Evolutionary conservation across 1,140 invertebrate species (phyloP), one percentile per base, ranked within the genome.

Genomic region (Leptopilina clavipes): DNA sequence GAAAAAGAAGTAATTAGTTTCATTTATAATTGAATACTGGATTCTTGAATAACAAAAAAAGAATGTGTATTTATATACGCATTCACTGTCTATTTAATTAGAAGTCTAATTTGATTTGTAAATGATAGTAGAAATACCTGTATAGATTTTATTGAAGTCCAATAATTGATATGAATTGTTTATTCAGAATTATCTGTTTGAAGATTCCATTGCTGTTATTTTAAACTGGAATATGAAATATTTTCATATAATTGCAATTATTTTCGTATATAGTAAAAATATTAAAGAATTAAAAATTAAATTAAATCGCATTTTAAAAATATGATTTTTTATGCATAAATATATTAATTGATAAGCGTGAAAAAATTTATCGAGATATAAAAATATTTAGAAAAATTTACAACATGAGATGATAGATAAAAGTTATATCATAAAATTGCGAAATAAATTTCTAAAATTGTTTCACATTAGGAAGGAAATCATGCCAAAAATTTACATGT

Each of bases 151-250:
- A 14, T 11, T 72, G 1, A 22, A 48, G 48, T 37, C 72, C 54
- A 56, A 56, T 56, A 56, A 73, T 71, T 40, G 37, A 73, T 40
- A 40, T 22, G 70, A 56, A 70, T 40, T 19, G 56, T 78, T 43
- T 43, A 71, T 79, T 78, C 45, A 75, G 25, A 43, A 17, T 43
- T 45, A 52, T 76, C 54, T 45, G 71, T 75, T 48, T 40, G 43
- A 65, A 40, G 54, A 48, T 56, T 74, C 71, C 74, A 79, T 76
- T 70, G 70, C 25, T 8, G 59, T 65, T 22, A 31, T 31, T 14
- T 65, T 31, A 3, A 31, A 14, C 59, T 65, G 19, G 22, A 65
- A 65, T 11, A 59, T 8, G 3, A 14, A 65, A 37, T 12, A 65
- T 65, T n/a, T 0, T 11, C n/a, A 2, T 7, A 14, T 31, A 6